Percentiles rank a stretch among this genome's conserved stretches.
phyloP scores from a whole-genome alignment of 2,888 invertebrate species.

The Mythimna vitellina region DNA sequence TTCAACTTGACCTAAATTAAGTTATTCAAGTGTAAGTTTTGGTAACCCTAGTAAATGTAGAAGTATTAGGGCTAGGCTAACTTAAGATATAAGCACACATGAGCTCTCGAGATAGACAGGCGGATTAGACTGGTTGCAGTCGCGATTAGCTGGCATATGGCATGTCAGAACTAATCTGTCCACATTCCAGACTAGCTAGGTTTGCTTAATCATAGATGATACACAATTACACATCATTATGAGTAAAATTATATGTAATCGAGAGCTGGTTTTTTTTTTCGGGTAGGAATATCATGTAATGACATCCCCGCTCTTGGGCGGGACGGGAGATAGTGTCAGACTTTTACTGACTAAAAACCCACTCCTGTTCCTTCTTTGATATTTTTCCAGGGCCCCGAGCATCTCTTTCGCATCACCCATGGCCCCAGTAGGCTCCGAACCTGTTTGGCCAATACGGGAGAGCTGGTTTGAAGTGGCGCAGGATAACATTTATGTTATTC shows the following conservation, averaged over 20 bases:
- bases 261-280: no score
- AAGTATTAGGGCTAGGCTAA: slow-evolving; percentile 23
- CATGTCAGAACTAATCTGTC: slow-evolving; percentile 5
- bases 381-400: no score
- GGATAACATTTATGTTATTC: no score
- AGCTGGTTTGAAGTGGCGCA: not conserved
- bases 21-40: not conserved
- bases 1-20: slow-evolving; percentile 2
- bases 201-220: slow-evolving; percentile 11
- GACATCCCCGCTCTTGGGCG: no score
- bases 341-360: no score
- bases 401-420: no score
- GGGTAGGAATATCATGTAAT: no score
- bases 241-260: not conserved
- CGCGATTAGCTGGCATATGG: slow-evolving; percentile 9
- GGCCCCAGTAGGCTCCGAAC: no score
- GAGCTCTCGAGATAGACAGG: slow-evolving; percentile 21
- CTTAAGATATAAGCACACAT: slow-evolving; percentile 44
- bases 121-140: slow-evolving; percentile 40
- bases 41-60: slow-evolving; percentile 43
- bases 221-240: not conserved
- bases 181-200: slow-evolving; percentile 2
- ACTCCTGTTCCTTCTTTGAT: no score
- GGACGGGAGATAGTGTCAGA: no score
- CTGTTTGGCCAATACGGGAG: no score